Conservation (phyloP, 2,113 vertebrate genomes). For the Pluvialis apricaria region DNA sequence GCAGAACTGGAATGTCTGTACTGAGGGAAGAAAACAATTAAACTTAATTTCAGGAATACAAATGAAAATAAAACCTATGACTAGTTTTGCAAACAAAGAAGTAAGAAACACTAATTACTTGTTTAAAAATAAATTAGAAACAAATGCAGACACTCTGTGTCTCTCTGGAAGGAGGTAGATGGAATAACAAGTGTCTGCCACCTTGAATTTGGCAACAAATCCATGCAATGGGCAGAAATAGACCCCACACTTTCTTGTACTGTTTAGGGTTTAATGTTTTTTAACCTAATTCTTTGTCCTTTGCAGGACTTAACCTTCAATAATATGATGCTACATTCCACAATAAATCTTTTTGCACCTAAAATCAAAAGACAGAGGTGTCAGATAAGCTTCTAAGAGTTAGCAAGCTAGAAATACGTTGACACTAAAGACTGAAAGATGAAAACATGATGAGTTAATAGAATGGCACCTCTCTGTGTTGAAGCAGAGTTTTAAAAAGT, state of each 20-base stretch:
- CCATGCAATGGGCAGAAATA: not conserved
- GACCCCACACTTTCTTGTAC: not conserved
- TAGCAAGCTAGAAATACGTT: not conserved
- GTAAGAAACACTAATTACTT: not conserved
- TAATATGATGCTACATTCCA: not conserved
- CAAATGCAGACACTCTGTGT: not conserved
- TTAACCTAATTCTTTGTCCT: not conserved
- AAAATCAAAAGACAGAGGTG: not conserved
- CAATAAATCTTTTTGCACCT: not conserved
- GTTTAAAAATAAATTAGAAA: constrained; percentile 31
- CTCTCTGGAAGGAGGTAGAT: not conserved
- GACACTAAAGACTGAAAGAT: not conserved
- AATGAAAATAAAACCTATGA: not conserved
- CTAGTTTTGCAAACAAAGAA: not conserved
- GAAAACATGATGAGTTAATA: not conserved
- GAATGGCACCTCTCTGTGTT: not conserved
- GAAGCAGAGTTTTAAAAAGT: not conserved
- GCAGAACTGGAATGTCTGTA: not conserved
- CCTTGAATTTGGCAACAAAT: constrained; percentile 4
- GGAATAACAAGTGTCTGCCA: not conserved
- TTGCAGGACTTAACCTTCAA: not conserved
- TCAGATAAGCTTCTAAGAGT: not conserved
- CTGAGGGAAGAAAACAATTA: not conserved
- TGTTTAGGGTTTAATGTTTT: not conserved
- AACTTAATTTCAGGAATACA: not conserved